These are phyloP conservation scores for Drosophila orosa DNA, from an alignment of 1,140 invertebrate species.

Conservation along the genomic window DNA sequence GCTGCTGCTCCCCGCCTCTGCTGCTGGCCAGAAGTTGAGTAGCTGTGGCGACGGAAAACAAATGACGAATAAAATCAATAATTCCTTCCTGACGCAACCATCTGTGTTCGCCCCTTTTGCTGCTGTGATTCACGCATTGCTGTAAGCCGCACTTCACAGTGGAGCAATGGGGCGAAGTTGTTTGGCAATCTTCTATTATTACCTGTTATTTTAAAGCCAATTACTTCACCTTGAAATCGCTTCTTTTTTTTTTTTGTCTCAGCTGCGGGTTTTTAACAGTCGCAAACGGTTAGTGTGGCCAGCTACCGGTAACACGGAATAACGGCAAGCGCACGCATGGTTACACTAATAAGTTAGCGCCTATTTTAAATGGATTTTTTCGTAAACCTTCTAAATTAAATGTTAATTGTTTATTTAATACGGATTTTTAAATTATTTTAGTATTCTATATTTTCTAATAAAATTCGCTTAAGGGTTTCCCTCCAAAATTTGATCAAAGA, in stretches of 20 bases:
- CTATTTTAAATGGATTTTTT: too few species aligned
- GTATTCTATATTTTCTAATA: too few species aligned
- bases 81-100: constrained; percentile 44
- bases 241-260: constrained; percentile 63
- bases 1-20: background rate
- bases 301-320: background rate
- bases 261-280: constrained; percentile 46
- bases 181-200: constrained; percentile 46
- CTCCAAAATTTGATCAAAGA: too few species aligned
- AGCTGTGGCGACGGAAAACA: constrained; percentile 74
- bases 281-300: constrained; percentile 18
- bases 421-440: too few species aligned
- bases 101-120: background rate
- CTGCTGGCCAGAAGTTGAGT: constrained; percentile 33
- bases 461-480: too few species aligned
- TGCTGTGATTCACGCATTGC: background rate
- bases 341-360: background rate
- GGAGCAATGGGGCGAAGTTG: constrained; percentile 13
- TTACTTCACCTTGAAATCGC: constrained; percentile 75
- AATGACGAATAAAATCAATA: constrained; percentile 79
- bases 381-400: too few species aligned
- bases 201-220: constrained; percentile 76
- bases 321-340: background rate
- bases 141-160: constrained; percentile 1
- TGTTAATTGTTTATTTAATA: too few species aligned